These are phyloP conservation scores for Mycalesis mineus DNA, from an alignment of 2,888 invertebrate species.

Conservation along the genomic window DNA sequence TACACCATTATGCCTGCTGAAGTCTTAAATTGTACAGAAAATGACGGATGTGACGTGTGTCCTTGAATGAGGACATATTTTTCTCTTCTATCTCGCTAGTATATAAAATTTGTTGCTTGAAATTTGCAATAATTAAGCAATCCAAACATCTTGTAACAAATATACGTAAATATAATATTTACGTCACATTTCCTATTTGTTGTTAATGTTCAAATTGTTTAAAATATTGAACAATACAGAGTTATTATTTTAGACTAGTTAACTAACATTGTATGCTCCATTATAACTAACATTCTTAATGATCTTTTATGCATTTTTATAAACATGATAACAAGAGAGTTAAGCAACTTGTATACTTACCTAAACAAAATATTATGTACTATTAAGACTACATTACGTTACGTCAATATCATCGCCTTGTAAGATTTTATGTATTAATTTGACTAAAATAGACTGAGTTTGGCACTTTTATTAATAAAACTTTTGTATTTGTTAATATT, in stretches of 20 bases:
- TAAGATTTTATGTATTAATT: not conserved
- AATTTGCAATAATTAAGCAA: too few species aligned
- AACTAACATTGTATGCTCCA: not conserved
- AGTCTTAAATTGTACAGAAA: too few species aligned
- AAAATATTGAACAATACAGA: not conserved
- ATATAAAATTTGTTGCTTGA: too few species aligned
- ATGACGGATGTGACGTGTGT: too few species aligned
- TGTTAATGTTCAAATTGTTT: not conserved
- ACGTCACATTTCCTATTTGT: not conserved
- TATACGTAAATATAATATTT: too few species aligned
- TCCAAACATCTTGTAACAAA: too few species aligned
- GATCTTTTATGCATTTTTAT: not conserved
- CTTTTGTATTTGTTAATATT: slow-evolving; percentile 58
- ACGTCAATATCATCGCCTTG: not conserved
- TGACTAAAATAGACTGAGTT: slow-evolving; percentile 46
- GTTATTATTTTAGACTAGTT: not conserved
- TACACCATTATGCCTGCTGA: too few species aligned
- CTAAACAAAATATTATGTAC: not conserved
- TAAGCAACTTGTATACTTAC: not conserved
- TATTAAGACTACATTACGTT: not conserved
- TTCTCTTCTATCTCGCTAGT: too few species aligned
- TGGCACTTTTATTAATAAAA: slow-evolving; percentile 48
- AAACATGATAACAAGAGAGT: not conserved
- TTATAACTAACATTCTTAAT: not conserved
- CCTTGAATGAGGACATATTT: too few species aligned